Percentiles rank a stretch among this genome's conserved stretches.
Conservation (phyloP, 2,888 invertebrate species). For the Idaea aversata region DNA sequence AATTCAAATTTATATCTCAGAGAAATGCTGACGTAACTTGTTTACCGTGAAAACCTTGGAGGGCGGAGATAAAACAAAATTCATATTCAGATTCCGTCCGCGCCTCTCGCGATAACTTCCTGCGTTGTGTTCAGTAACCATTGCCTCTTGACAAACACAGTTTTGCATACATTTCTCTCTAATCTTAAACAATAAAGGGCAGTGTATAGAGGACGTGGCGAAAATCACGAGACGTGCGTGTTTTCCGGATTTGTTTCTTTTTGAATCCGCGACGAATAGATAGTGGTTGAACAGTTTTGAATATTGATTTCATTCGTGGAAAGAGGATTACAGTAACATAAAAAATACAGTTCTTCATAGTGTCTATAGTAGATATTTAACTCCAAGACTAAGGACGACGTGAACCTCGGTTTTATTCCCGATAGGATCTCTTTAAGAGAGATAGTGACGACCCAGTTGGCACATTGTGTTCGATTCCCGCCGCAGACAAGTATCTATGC, state of each 20-base stretch:
- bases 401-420: too few species aligned
- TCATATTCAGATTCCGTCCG: slow-evolving; percentile 1
- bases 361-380: too few species aligned
- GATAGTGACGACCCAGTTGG: too few species aligned
- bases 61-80: slow-evolving; percentile 1
- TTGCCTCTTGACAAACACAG: background rate
- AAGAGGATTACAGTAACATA: too few species aligned
- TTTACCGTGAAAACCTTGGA: background rate
- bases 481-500: too few species aligned
- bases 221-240: background rate
- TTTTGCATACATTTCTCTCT: background rate
- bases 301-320: too few species aligned
- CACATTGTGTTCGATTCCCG: too few species aligned
- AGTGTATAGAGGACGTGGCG: background rate
- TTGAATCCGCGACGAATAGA: too few species aligned
- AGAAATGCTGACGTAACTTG: background rate
- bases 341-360: too few species aligned
- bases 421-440: too few species aligned
- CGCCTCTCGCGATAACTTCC: background rate
- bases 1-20: background rate
- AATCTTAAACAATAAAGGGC: background rate
- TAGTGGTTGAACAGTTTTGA: too few species aligned
- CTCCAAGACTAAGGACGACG: too few species aligned
- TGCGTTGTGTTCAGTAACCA: background rate
- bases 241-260: background rate